Conservation (phyloP, 2,888 invertebrate species). For the Spodoptera littoralis region DNA sequence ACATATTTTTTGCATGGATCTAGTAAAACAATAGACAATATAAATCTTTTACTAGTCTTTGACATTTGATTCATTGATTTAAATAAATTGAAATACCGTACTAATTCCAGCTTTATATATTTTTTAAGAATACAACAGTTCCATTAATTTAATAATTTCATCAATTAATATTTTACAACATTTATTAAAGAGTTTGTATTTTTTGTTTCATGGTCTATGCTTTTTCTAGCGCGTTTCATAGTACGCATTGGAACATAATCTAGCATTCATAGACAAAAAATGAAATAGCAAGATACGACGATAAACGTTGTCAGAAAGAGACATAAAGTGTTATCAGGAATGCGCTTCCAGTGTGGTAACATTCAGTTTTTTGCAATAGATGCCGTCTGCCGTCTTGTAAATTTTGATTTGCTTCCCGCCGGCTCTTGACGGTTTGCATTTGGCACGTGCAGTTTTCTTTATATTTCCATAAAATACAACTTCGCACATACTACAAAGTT, state of each 20-base stretch:
- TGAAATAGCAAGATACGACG: constrained; percentile 33
- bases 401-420: constrained; percentile 86
- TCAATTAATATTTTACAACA: too few relatives aligned
- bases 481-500: constrained; percentile 68
- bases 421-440: constrained; percentile 85
- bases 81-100: too few relatives aligned
- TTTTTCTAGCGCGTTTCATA: constrained; percentile 11
- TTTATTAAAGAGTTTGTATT: background rate
- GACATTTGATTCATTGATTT: too few relatives aligned
- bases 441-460: constrained; percentile 86
- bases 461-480: constrained; percentile 70
- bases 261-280: constrained; percentile 15
- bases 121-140: too few relatives aligned
- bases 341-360: constrained; percentile 54
- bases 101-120: too few relatives aligned
- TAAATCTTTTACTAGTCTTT: too few relatives aligned
- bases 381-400: constrained; percentile 63
- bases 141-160: too few relatives aligned
- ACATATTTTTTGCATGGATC: too few relatives aligned
- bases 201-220: constrained; percentile 35
- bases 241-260: background rate
- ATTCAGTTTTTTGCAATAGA: constrained; percentile 65
- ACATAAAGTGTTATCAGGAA: constrained; percentile 19
- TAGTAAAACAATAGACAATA: too few relatives aligned
- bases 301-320: constrained; percentile 19